phyloP scores from a whole-genome alignment of 2,888 invertebrate species.

The Eretmocerus hayati region DNA sequence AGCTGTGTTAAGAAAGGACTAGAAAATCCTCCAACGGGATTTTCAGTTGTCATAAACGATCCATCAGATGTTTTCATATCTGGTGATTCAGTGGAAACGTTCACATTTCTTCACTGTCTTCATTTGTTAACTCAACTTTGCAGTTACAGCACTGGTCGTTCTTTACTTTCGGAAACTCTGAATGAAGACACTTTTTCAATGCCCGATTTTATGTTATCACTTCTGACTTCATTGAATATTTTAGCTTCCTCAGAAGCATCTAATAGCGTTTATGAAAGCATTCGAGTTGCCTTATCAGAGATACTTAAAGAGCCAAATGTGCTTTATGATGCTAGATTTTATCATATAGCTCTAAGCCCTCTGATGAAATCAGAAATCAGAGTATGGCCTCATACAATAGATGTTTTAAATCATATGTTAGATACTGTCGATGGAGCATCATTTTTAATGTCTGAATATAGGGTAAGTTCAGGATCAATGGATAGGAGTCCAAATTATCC shows the following conservation, averaged over 20 bases:
- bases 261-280: conserved; percentile 35
- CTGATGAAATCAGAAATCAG: conserved; percentile 30
- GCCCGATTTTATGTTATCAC: conserved; percentile 31
- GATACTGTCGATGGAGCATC: conserved; percentile 34
- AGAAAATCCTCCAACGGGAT: conserved; percentile 25
- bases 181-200: conserved; percentile 29
- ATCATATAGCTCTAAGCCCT: conserved; percentile 33
- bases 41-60: conserved; percentile 33
- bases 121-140: conserved; percentile 38
- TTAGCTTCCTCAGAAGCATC: conserved; percentile 31
- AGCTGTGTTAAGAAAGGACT: conserved; percentile 29
- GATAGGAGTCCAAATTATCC: conserved; percentile 30
- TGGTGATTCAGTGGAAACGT: conserved; percentile 36
- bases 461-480: conserved; percentile 25
- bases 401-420: conserved; percentile 35
- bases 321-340: conserved; percentile 35
- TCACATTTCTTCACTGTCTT: conserved; percentile 40
- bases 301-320: conserved; percentile 32
- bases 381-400: conserved; percentile 38
- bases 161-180: conserved; percentile 30
- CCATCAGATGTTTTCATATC: conserved; percentile 36
- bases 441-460: conserved; percentile 34
- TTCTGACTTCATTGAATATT: conserved; percentile 34
- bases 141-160: conserved; percentile 31
- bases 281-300: conserved; percentile 29